Conservation (phyloP, 92 coral and sea anemone species). For the Palythoa grandis region DNA sequence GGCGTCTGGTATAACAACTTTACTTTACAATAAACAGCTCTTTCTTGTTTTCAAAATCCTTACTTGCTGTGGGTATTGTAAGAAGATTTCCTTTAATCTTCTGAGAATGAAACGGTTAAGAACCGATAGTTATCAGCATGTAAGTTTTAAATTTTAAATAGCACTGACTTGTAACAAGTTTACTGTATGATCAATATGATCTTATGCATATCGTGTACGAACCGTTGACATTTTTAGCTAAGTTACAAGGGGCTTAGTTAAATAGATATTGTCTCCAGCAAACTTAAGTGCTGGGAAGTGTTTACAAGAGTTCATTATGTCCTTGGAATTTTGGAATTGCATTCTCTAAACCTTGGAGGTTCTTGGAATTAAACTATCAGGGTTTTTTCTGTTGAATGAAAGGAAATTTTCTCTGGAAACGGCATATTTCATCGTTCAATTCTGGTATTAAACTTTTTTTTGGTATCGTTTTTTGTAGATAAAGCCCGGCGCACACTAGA, state of each 20-base stretch:
- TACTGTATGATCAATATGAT: constrained; percentile 6
- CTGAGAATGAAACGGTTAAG: background rate
- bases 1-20: background rate
- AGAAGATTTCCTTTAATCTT: background rate
- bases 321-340: too few species aligned
- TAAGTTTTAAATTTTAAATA: background rate
- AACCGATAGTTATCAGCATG: background rate
- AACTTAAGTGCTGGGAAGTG: too few species aligned
- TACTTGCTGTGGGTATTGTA: background rate
- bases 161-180: constrained; percentile 23
- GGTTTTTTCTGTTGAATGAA: too few species aligned
- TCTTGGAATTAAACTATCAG: too few species aligned
- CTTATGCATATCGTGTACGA: background rate
- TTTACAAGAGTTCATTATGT: too few species aligned
- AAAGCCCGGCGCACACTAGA: too few species aligned
- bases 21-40: background rate
- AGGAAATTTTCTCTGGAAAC: too few species aligned
- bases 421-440: too few species aligned
- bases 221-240: background rate
- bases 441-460: too few species aligned
- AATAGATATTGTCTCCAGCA: background rate
- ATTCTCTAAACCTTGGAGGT: too few species aligned
- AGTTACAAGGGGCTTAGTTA: background rate
- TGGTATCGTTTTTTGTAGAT: too few species aligned
- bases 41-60: too few species aligned